Evolutionary conservation across 2,113 vertebrate species (phyloP).

Genomic region (Galeopterus variegatus): DNA sequence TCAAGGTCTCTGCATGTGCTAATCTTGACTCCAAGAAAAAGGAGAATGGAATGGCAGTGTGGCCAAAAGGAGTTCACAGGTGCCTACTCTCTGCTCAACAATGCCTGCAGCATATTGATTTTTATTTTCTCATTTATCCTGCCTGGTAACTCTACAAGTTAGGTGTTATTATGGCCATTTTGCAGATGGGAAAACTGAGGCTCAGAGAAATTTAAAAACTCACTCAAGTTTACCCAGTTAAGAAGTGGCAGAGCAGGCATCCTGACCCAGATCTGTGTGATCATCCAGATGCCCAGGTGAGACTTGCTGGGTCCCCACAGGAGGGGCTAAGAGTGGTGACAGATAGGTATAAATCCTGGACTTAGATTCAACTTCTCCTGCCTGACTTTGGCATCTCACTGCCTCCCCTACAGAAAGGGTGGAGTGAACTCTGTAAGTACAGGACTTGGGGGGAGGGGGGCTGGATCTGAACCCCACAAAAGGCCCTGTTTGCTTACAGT

Average conservation of each 20-base stretch:
- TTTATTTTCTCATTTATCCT: not conserved
- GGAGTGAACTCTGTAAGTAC: not conserved
- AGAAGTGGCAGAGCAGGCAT: not conserved
- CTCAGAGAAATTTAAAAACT: not conserved
- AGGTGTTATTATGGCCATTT: not conserved
- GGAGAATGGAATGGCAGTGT: not conserved
- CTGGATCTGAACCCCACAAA: not conserved
- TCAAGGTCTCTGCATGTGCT: not conserved
- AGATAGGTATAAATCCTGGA: not conserved
- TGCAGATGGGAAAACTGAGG: not conserved
- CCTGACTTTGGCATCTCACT: not conserved
- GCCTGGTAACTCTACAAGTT: not conserved
- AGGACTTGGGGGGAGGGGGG: not conserved
- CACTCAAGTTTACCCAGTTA: not conserved
- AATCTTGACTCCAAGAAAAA: not conserved
- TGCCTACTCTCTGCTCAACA: not conserved
- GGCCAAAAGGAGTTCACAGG: not conserved
- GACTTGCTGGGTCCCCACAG: not conserved
- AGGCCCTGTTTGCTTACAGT: conserved; percentile 51
- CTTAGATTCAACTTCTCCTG: not conserved
- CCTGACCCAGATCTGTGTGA: not conserved
- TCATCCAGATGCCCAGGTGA: not conserved
- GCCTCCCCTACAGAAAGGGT: not conserved
- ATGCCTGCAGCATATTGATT: not conserved
- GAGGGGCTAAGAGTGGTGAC: not conserved